These are phyloP conservation scores for Oligia latruncula DNA, from an alignment of 2,888 invertebrate genomes.

Conservation along the genomic window DNA sequence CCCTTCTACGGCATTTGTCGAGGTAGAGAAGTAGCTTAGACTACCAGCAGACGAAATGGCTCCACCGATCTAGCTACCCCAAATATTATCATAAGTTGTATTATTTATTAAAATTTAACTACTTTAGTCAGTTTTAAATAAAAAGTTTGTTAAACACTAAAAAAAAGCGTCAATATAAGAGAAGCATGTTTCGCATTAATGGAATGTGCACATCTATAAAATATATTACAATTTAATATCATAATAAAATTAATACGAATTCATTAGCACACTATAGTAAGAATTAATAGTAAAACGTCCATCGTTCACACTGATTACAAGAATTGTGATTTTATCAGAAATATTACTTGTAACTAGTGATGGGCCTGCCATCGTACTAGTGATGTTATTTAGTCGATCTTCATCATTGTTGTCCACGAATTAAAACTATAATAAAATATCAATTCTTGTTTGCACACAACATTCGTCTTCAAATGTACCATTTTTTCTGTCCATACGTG, in stretches of 20 bases:
- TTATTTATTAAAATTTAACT: slow-evolving; percentile 34
- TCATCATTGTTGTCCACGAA: slow-evolving; percentile 37
- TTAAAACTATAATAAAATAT: slow-evolving; percentile 67
- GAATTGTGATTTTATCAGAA: slow-evolving; percentile 79
- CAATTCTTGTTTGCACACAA: slow-evolving; percentile 72
- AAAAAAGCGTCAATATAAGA: slow-evolving; percentile 70
- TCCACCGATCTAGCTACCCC: slow-evolving; percentile 32
- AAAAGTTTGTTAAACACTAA: slow-evolving; percentile 50
- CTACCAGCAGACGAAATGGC: slow-evolving; percentile 8
- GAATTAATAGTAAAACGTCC: slow-evolving; percentile 86
- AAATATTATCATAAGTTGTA: slow-evolving; percentile 34
- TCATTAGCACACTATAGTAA: slow-evolving; percentile 89
- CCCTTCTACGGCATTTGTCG: slow-evolving; percentile 16
- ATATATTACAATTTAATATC: slow-evolving; percentile 88
- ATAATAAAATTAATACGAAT: slow-evolving; percentile 88
- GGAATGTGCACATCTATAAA: slow-evolving; percentile 86
- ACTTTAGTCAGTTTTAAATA: slow-evolving; percentile 50
- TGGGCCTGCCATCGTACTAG: slow-evolving; percentile 73
- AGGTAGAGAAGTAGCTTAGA: slow-evolving; percentile 32
- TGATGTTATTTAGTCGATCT: slow-evolving; percentile 56
- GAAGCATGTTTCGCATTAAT: slow-evolving; percentile 88
- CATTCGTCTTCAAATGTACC: slow-evolving; percentile 71
- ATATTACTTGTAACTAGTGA: slow-evolving; percentile 62
- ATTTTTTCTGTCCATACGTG: slow-evolving; percentile 60
- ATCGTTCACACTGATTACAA: slow-evolving; percentile 77